Evolutionary conservation across 53 echinoderm and acorn worm species (phyloP).

Genomic region (Echinarachnius parma): DNA sequence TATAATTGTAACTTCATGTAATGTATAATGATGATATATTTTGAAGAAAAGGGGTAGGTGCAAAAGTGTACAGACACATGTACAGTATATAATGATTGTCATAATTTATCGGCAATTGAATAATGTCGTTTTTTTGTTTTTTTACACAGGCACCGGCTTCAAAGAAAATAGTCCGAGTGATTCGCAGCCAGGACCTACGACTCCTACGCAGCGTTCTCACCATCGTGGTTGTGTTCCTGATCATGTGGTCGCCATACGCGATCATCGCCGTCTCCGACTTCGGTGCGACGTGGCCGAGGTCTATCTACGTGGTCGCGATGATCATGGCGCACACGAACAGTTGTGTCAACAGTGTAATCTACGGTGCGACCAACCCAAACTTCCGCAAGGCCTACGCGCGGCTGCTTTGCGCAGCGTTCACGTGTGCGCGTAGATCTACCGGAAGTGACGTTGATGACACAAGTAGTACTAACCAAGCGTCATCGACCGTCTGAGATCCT

Average conservation of each 20-base stretch:
- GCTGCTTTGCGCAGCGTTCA: slow-evolving; percentile 3
- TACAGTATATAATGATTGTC: no score
- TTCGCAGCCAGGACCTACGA: slow-evolving; percentile 42
- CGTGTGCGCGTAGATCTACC: no score
- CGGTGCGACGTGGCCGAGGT: slow-evolving; percentile 56
- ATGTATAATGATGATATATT: no score
- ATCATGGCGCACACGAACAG: slow-evolving; percentile 78
- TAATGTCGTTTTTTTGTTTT: not conserved
- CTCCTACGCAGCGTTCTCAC: slow-evolving; percentile 66
- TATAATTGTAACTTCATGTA: no score
- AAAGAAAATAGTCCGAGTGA: not conserved
- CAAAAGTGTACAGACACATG: no score
- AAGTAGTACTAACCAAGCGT: no score
- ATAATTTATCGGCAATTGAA: no score
- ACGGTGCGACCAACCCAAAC: slow-evolving; percentile 75
- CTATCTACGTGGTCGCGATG: slow-evolving; percentile 53
- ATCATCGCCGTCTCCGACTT: slow-evolving; percentile 58
- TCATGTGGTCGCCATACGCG: slow-evolving; percentile 89
- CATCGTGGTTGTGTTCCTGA: slow-evolving; percentile 67
- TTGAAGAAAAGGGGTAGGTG: no score
- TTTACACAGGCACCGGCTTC: not conserved
- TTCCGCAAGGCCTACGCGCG: slow-evolving; percentile 64
- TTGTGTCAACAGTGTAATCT: slow-evolving; percentile 79
- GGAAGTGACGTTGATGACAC: no score
- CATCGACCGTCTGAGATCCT: no score